phyloP scores from a whole-genome alignment of 2,797 vertebrate species.

The Podargus strigoides region DNA sequence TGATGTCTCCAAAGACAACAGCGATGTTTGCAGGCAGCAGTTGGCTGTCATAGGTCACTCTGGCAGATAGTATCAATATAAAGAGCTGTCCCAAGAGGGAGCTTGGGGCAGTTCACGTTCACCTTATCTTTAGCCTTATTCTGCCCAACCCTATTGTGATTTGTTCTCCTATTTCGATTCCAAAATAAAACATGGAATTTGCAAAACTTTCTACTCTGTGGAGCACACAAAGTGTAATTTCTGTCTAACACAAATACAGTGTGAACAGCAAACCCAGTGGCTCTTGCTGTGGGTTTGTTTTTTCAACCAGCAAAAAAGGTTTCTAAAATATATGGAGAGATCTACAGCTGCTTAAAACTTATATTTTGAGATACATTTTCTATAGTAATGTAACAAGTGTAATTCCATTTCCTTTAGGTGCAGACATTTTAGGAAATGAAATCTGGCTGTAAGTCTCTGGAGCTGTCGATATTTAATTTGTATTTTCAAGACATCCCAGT shows the following conservation, averaged over 20 bases:
- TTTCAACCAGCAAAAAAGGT: neutral
- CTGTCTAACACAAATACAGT: neutral
- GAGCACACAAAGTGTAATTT: neutral
- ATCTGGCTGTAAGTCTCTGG: neutral
- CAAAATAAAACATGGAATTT: neutral
- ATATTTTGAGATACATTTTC: neutral
- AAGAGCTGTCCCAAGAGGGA: neutral
- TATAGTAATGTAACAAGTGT: too few species aligned
- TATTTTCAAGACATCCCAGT: neutral
- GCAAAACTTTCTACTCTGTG: neutral
- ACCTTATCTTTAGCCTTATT: neutral
- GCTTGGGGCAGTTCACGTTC: neutral
- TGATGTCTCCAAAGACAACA: neutral
- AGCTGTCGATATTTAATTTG: constrained; percentile 37
- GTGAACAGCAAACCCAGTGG: neutral
- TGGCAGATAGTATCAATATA: neutral
- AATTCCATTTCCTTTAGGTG: constrained; percentile 28
- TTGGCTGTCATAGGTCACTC: neutral
- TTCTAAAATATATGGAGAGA: neutral
- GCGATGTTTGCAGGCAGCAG: neutral
- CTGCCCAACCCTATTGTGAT: neutral
- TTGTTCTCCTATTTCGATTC: neutral
- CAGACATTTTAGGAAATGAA: neutral
- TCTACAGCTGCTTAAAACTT: neutral
- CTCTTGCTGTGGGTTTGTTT: neutral